Percentiles rank a stretch among this genome's conserved stretches.
Evolutionary conservation across 2,113 vertebrate genomes (phyloP).

Genomic region (cat (Felis catus)): F.catus_Fca126_mat1.0 CM031413.1:40536001-40536500

Average conservation of each 20-base stretch:
- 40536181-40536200: background rate
- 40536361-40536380: slow-evolving; percentile 52
- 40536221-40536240: background rate
- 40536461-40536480: background rate
- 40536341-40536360: background rate
- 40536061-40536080: background rate
- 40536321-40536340: slow-evolving; percentile 55
- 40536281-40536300: background rate
- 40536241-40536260: background rate
- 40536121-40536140: background rate
- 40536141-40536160: background rate
- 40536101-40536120: background rate
- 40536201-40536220: background rate
- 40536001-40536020: background rate
- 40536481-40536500: background rate
- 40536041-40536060: background rate
- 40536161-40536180: background rate
- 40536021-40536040: background rate
- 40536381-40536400: slow-evolving; percentile 46
- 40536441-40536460: background rate
- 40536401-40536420: background rate
- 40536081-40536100: background rate
- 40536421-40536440: background rate
- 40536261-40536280: background rate
- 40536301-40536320: slow-evolving; percentile 54